Percentiles rank a stretch among this genome's conserved stretches.
phyloP scores from a whole-genome alignment of 2,797 vertebrate species.

The Denticeps clupeoides region DNA sequence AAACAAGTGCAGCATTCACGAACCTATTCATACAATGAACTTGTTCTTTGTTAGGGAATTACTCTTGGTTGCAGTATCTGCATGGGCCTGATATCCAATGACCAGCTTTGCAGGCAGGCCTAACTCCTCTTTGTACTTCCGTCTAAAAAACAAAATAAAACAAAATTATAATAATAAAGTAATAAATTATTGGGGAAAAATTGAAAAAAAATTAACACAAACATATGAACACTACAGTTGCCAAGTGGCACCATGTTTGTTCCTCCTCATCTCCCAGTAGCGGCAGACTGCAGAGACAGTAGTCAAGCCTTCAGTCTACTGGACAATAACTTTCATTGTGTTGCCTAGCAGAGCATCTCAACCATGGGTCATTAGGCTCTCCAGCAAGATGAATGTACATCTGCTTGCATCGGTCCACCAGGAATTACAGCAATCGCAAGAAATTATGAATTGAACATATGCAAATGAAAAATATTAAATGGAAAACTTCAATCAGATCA shows the following conservation, averaged over 20 bases:
- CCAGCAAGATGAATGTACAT: conserved; percentile 30
- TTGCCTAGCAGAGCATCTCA: conserved; percentile 51
- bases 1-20: neutral
- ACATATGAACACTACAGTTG: conserved; percentile 62
- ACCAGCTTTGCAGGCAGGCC: conserved; percentile 61
- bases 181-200: no score
- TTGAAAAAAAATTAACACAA: no score
- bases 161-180: no score
- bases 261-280: conserved; percentile 28
- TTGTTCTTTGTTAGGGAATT: conserved; percentile 64
- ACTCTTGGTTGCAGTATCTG: conserved; percentile 73
- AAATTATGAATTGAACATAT: conserved; percentile 1
- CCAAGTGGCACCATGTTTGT: conserved; percentile 67
- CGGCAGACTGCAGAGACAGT: conserved; percentile 12
- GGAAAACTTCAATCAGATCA: no score
- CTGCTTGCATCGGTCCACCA: conserved; percentile 17
- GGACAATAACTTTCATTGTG: conserved; percentile 42
- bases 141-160: conserved; percentile 41
- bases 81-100: conserved; percentile 76
- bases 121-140: conserved; percentile 65
- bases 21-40: conserved; percentile 60
- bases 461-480: no score
- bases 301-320: conserved; percentile 24
- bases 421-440: no score
- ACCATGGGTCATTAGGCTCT: conserved; percentile 45